Base-by-base conservation (phyloP, 2,888 invertebrate genomes). In the Clistopyga incitator region DNA sequence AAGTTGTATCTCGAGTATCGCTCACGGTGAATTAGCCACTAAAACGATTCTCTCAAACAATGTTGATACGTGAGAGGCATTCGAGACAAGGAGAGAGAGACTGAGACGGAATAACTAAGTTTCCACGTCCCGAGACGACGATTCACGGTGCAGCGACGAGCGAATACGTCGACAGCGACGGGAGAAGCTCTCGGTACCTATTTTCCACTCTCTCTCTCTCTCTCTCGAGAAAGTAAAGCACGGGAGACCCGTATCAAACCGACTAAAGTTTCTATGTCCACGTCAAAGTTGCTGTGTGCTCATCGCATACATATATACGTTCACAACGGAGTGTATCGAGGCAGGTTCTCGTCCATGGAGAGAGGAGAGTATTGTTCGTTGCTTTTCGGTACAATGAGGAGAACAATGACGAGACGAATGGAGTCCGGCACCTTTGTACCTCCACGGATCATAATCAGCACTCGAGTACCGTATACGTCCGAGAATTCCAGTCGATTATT, bases 401-500 rank as follows among this genome's bases (percentile, higher is more conserved):
- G 88, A 90, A 91, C 90, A 91, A 91, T 89, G 88, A 83, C 64
- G 84, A 84, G 84, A 47, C 70, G 88, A 85, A 89, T 90, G 87
- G 29, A 29, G 90, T 90, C 89, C 87, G 86, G 88, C 90, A 90
- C 85, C 88, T 90, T 89, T 87, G 86, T 85, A 87, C 84, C 84
- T 84, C 86, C 85, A 81, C 67, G 89, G 90, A 90, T 91, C 88
- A 88, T 90, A 89, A 91, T 91, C 89, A 90, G 89, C 89, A 89
- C 90, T 90, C 86, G 86, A 90, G 88, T 86, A 84, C 85, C 88
- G 88, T 86, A 84, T 87, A 86, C 88, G 20, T 61, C 85, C 81
- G 75, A 83, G 85, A 85, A 64, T 67, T 11, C 15, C 20, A 59
- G 67, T 61, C 61, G 74, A 75, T 82, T 78, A 34, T 78, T 78